phyloP scores from a whole-genome alignment of 2,888 invertebrate genomes.

The Ctenicera cuprea region DNA sequence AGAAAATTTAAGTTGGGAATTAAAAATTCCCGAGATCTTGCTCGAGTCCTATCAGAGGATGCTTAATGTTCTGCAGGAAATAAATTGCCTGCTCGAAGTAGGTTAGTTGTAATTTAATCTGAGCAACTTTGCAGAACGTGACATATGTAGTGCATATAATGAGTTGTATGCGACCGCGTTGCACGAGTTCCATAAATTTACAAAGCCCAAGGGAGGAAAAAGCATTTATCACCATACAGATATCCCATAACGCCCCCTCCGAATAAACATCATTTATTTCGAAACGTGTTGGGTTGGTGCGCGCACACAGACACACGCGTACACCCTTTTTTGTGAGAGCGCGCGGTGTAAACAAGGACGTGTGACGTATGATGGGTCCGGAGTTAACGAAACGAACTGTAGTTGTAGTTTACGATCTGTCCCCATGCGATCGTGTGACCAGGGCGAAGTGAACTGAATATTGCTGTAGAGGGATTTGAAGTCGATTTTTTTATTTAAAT shows the following conservation, averaged over 20 bases:
- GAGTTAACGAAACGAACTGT: conserved; percentile 35
- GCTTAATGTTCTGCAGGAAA: conserved; percentile 39
- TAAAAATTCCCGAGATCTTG: conserved; percentile 28
- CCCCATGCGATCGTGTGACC: conserved; percentile 48
- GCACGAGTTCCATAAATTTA: conserved; percentile 47
- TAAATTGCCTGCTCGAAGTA: conserved; percentile 41
- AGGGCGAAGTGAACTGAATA: conserved; percentile 52
- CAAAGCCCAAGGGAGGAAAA: conserved; percentile 36
- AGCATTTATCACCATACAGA: conserved; percentile 46
- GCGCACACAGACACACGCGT: neutral
- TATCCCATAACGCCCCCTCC: conserved; percentile 45
- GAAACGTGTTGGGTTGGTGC: conserved; percentile 30
- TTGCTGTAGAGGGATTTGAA: conserved; percentile 62
- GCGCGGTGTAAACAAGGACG: conserved; percentile 40
- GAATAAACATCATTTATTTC: conserved; percentile 39
- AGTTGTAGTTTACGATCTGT: conserved; percentile 42
- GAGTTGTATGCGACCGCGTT: conserved; percentile 41
- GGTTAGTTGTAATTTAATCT: conserved; percentile 48
- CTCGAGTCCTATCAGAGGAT: conserved; percentile 25
- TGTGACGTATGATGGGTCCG: conserved; percentile 40
- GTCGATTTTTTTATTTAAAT: conserved; percentile 65
- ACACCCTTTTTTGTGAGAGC: conserved; percentile 19
- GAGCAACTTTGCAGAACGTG: conserved; percentile 39
- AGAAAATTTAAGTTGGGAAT: conserved; percentile 22
- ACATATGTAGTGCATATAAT: conserved; percentile 51